These are phyloP conservation scores for Hydrozoanthus tunicans DNA, from an alignment of 64 coral and sea anemone species.

Conservation along the genomic window DNA sequence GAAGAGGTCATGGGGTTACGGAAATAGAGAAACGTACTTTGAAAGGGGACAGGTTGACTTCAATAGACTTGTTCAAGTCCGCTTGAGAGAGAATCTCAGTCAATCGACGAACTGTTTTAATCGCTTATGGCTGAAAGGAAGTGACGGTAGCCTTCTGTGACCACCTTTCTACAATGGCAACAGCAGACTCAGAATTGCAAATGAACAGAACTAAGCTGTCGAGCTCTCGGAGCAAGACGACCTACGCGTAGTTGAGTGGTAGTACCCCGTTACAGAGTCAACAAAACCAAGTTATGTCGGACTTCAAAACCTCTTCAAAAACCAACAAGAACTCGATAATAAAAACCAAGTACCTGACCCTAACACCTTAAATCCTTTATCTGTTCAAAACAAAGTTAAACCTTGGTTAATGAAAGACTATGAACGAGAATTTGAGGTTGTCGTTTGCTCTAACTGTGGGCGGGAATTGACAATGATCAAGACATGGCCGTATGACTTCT, in stretches of 20 bases:
- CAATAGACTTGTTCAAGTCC: neutral
- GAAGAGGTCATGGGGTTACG: slow-evolving; percentile 46
- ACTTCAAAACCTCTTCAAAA: neutral
- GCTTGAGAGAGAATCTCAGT: neutral
- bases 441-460: slow-evolving; percentile 3
- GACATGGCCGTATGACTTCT: neutral
- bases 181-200: slow-evolving; percentile 12
- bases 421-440: neutral
- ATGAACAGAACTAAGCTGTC: slow-evolving; percentile 3
- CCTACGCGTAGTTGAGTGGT: neutral
- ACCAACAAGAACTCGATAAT: neutral
- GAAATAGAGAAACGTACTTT: slow-evolving; percentile 23
- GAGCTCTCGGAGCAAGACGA: neutral
- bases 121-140: neutral
- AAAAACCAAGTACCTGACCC: neutral
- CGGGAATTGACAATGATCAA: slow-evolving; percentile 1
- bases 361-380: neutral
- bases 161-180: neutral
- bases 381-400: neutral
- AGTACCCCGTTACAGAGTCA: no score
- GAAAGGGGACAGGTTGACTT: neutral
- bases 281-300: neutral
- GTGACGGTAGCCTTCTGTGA: neutral
- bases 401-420: neutral
- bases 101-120: neutral